Evolutionary conservation across 2,888 invertebrate species (phyloP).

Genomic region (Hesperia comma): DNA sequence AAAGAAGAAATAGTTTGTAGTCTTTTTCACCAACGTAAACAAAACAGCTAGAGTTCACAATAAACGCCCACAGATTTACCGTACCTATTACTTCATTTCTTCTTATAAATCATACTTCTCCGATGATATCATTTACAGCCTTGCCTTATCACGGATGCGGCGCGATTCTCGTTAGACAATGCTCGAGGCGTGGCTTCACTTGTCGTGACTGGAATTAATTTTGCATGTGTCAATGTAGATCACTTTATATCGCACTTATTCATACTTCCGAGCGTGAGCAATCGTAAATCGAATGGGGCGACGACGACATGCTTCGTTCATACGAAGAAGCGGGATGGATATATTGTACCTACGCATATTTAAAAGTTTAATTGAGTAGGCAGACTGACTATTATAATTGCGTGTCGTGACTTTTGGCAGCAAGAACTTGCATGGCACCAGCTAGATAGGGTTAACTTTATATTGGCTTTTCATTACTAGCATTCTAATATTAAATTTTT

Average conservation of each 20-base stretch:
- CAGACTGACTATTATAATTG: slow-evolving; percentile 11
- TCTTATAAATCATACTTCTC: slow-evolving; percentile 51
- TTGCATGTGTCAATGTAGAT: slow-evolving; percentile 72
- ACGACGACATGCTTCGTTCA: slow-evolving; percentile 8
- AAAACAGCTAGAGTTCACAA: background rate
- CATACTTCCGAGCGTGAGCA: slow-evolving; percentile 72
- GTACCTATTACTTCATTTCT: slow-evolving; percentile 38
- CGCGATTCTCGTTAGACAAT: slow-evolving; percentile 64
- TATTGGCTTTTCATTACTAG: too few species aligned
- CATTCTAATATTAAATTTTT: too few species aligned
- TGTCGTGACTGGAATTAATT: slow-evolving; percentile 76
- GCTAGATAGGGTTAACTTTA: background rate
- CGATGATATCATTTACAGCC: slow-evolving; percentile 63
- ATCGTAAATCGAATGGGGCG: slow-evolving; percentile 38
- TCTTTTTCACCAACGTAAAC: background rate
- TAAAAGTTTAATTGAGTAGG: slow-evolving; percentile 17
- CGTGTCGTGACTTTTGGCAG: slow-evolving; percentile 16
- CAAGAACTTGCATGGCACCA: background rate
- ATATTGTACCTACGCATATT: slow-evolving; percentile 5
- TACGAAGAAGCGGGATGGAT: slow-evolving; percentile 16
- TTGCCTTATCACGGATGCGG: slow-evolving; percentile 67
- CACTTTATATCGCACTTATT: slow-evolving; percentile 42
- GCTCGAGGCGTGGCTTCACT: slow-evolving; percentile 67
- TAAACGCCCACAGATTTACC: slow-evolving; percentile 9
- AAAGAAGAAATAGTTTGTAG: too few species aligned